These are phyloP conservation scores for Smutsia temminckii DNA, from an alignment of 2,797 vertebrate genomes.

Conservation along the genomic window DNA sequence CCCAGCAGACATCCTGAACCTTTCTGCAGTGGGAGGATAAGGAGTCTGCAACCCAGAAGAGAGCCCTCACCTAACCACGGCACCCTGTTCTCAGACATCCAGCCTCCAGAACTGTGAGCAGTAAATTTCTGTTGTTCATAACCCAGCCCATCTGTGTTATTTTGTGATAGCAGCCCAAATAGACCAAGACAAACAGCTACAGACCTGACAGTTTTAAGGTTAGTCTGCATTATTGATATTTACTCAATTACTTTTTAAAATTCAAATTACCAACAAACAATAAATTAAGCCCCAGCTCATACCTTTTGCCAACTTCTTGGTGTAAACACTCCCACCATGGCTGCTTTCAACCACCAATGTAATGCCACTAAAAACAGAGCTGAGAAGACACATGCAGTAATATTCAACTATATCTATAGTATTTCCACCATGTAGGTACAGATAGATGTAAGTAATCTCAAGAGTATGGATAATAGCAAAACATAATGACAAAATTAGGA, in stretches of 20 bases:
- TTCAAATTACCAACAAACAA: not conserved
- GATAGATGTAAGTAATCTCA: not conserved
- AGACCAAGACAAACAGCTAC: not conserved
- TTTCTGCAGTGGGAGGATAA: not conserved
- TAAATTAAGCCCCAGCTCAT: not conserved
- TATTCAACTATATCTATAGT: rapidly evolving
- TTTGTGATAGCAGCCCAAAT: not conserved
- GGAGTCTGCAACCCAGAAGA: not conserved
- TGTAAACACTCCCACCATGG: not conserved
- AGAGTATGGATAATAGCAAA: not conserved
- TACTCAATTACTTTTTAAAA: not conserved
- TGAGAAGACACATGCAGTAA: not conserved
- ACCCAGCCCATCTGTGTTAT: not conserved
- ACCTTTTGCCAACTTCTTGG: not conserved
- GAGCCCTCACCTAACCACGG: not conserved
- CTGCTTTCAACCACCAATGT: not conserved
- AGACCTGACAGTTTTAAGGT: not conserved
- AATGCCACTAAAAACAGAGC: not conserved
- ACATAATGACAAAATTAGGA: not conserved
- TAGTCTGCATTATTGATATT: not conserved
- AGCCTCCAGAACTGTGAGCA: not conserved
- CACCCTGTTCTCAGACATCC: not conserved
- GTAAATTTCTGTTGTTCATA: not conserved
- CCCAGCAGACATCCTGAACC: not conserved
- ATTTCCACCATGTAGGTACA: not conserved